Base-by-base conservation (phyloP, 2,113 vertebrate species). In the Silurus glanis region DNA sequence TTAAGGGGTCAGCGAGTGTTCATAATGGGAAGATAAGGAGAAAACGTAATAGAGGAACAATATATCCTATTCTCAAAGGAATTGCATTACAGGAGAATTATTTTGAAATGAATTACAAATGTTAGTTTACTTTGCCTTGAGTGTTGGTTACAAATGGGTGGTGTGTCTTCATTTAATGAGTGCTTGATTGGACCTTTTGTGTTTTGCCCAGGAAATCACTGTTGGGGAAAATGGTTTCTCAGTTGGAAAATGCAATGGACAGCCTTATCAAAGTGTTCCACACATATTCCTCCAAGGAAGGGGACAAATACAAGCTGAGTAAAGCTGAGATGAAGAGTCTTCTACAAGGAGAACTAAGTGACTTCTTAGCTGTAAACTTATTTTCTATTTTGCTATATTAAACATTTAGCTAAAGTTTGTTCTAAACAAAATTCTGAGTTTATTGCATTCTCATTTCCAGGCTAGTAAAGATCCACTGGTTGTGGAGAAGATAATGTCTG, bases 271-370 rank as follows among this genome's bases (percentile, higher is more conserved):
- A 89, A 0, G 96, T 99, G 55, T 99, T 99, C 93, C 94, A 98
- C 82, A 91, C 91, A 4, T 97, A 99, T 85, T 98, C 98, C 0
- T 94, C 93, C 86, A 97, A 95, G 87, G 97, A 99, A 59, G 98
- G 97, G 0, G 96, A 98, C 93, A 98, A 96, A 89, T 95, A 95
- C 92, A 98, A 97, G 92, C 93, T 99, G 91, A 97, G 94, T 94
- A 97, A 96, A 86, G 90, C 86, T 12, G 98, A 99, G 90, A 87
- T 99, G 89, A 98, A 97, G 90, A 95, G 91, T 19, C 92, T 99
- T 81, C 90, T 99, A 16, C 90, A 95, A 84, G 94, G 91, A 0
- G 96, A 99, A 84, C 94, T 99, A 25, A 66, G 90, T 0, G 94
- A 94, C 19, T 95, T 97, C 90, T 90, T 97, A 83, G 89, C 94